Base-by-base conservation (phyloP, 2,797 vertebrate genomes). In the Psittacula derbiana region DNA sequence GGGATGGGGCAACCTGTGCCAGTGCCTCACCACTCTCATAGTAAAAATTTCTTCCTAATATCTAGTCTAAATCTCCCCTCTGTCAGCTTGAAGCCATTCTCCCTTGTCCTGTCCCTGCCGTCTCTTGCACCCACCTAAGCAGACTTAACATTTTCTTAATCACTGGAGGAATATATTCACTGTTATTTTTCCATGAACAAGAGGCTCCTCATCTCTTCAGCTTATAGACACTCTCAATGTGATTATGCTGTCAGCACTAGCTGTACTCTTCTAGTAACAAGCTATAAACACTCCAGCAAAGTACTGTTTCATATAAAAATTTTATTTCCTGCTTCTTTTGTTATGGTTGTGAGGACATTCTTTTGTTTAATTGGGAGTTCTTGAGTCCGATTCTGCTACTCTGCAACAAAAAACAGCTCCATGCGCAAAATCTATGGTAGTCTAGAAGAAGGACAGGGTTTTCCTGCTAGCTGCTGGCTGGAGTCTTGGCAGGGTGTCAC, bases 311-410 rank as follows among this genome's bases (percentile, higher is more conserved):
- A 61, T 76, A 50, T 13, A 57, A 93, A 78, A 83, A 75, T 23
- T 3, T 3, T 28, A 52, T 62, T 84, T 88, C 44, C 55, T 86
- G 33, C 66, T 95, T 93, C 85, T 78, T 94, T 76, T 69, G 46
- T 79, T 74, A 67, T 2, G 40, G 30, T 66, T 75, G 44, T 74
- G 36, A 86, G 41, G 66, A n/a, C 4, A 1, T 4, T 33, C 38
- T 91, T 88, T 65, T 58, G 38, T 90, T 71, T 25, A 50, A 33
- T 1, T 58, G 41, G 46, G 15, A 43, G 16, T 52, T 93, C 75
- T 67, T 2, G 4, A n/a, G 43, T 41, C 31, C 2, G 0, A 15
- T 74, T 31, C 67, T 60, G 46, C 75, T 74, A 2, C 40, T 82
- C 38, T 20, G 62, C 47, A 36, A 47, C 28, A 31, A 70, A 66